Evolutionary conservation across 1,140 invertebrate species (phyloP), one percentile per base, ranked within the genome.

Genomic region (Ceratosolen fusciceps): DNA sequence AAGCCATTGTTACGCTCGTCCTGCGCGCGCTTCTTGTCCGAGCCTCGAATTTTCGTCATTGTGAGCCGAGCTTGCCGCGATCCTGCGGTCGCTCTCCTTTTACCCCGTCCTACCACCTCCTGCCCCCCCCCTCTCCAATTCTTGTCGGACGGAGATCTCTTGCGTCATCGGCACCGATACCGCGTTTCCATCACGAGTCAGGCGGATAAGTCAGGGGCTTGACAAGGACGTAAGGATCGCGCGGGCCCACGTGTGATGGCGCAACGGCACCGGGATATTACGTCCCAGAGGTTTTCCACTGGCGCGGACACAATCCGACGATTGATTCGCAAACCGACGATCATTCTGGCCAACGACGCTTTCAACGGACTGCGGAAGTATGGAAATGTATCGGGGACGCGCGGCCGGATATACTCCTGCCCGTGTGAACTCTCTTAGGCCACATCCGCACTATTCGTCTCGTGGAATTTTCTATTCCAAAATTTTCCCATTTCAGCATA

Each of bases 1-100:
- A 68, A 56, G 34, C 73, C 24, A 74, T 74, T 62, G 73, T 65
- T 29, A 24, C 65, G 39, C 65, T 26, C 1, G 34, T 70, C 24
- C 67, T 47, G 39, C 16, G 21, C 9, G 37, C 43, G 39, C 1
- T n/a, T 14, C 9, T n/a, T 39, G 47, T 47, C 24, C 3, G 21
- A 47, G 5, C 9, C 12, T 47, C 24, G n/a, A 70, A 47, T 70
- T 70, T 70, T 43, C 39, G 24, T 37, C 34, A 65, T 65, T 65
- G 29, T 65, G n/a, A n/a, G n/a, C n/a, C n/a, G n/a, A n/a, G n/a
- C n/a, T n/a, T 34, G 12, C 10, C 3, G 2, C 49, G 49, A 14
- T 14, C 9, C 49, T 52, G 19, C 49, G 39, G 39, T 19, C 10
- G 19, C 49, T 5, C 10, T 4, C 49, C 10, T 52, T 16, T 16